phyloP scores from a whole-genome alignment of 2,113 vertebrate species.

The Rhegmatorhina hoffmannsi region DNA sequence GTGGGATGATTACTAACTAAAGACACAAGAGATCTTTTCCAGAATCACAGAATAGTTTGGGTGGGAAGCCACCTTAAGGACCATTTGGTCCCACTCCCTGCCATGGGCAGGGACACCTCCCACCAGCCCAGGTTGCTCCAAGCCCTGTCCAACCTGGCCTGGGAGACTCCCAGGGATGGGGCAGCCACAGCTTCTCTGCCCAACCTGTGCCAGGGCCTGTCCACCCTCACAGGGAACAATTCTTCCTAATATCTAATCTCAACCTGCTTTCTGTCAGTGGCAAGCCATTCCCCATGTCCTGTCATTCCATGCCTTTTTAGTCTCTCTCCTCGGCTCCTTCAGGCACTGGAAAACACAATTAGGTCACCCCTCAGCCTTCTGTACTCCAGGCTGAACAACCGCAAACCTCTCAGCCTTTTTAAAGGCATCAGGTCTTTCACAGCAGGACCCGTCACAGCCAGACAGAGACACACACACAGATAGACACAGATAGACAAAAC shows the following conservation, averaged over 20 bases:
- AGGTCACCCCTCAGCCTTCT: not conserved
- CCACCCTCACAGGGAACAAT: rapidly evolving
- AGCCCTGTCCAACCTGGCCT: rapidly evolving
- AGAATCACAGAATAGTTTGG: not conserved
- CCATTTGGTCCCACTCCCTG: rapidly evolving
- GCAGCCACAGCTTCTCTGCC: not conserved
- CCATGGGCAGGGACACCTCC: not conserved
- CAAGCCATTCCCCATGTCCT: not conserved
- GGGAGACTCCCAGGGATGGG: not conserved
- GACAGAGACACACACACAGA: not conserved
- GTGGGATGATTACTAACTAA: rapidly evolving
- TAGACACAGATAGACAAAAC: too few relatives aligned
- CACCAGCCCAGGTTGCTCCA: rapidly evolving
- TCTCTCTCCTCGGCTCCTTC: not conserved
- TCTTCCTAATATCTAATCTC: rapidly evolving
- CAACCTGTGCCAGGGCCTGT: rapidly evolving
- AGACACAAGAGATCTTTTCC: not conserved
- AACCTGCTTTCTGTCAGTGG: rapidly evolving
- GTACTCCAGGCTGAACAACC: not conserved
- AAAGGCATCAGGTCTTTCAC: rapidly evolving
- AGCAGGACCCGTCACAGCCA: not conserved
- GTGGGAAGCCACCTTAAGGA: not conserved
- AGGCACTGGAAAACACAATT: not conserved
- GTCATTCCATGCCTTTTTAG: not conserved
- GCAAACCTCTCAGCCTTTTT: too few relatives aligned